Percentiles rank a stretch among this genome's conserved stretches.
phyloP scores from a whole-genome alignment of 2,888 invertebrate genomes.

The Scaptomyza tumidula region DNA sequence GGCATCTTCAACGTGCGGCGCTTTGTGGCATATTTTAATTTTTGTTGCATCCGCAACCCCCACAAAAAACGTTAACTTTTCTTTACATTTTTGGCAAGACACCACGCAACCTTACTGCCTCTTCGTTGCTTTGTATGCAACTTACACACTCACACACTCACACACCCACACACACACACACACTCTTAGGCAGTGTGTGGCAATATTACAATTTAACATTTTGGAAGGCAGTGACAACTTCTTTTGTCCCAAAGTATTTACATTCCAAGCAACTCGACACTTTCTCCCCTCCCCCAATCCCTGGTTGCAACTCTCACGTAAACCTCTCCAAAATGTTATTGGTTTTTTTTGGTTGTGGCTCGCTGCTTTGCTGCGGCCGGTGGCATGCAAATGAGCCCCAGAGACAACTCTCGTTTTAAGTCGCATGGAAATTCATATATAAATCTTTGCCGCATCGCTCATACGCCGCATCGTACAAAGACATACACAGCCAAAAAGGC shows the following conservation, averaged over 20 bases:
- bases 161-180: slow-evolving; percentile 1
- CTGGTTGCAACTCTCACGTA: neutral
- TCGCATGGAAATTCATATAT: slow-evolving; percentile 62
- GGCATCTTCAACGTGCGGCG: slow-evolving; percentile 67
- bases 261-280: slow-evolving; percentile 42
- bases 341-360: slow-evolving; percentile 46
- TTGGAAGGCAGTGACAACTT: slow-evolving; percentile 71
- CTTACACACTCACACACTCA: slow-evolving; percentile 7
- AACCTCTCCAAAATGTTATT: slow-evolving; percentile 64
- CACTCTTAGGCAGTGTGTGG: slow-evolving; percentile 17
- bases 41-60: slow-evolving; percentile 60
- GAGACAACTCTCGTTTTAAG: slow-evolving; percentile 30
- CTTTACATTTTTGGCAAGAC: slow-evolving; percentile 25
- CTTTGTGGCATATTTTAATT: slow-evolving; percentile 80
- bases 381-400: slow-evolving; percentile 47
- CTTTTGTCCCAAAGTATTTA: slow-evolving; percentile 70
- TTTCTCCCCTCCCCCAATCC: neutral
- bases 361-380: slow-evolving; percentile 62
- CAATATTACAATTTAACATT: slow-evolving; percentile 72
- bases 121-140: slow-evolving; percentile 46
- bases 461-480: slow-evolving; percentile 38
- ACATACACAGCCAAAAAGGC: slow-evolving; percentile 7
- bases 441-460: slow-evolving; percentile 58
- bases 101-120: neutral
- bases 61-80: slow-evolving; percentile 60